These are phyloP conservation scores for Schizopygopsis malacanthus DNA, from an alignment of 2,797 vertebrate genomes.

Conservation along the genomic window DNA sequence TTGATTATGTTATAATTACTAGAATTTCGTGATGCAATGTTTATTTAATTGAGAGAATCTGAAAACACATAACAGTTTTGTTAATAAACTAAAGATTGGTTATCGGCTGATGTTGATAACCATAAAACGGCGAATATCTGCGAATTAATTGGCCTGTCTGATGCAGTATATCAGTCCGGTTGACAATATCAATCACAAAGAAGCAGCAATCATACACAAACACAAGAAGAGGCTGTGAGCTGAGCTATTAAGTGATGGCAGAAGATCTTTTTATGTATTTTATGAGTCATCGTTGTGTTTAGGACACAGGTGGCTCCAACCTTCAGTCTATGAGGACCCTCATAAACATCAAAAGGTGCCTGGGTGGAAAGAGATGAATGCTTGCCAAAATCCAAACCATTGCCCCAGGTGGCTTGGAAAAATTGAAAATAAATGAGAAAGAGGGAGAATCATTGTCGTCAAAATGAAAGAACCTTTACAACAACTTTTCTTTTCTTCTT, in stretches of 20 bases:
- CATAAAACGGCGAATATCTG: not conserved
- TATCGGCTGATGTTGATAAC: not conserved
- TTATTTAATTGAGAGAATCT: not conserved
- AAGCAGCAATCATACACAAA: not conserved
- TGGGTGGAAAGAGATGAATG: not conserved
- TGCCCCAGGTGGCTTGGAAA: constrained; percentile 18
- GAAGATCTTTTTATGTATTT: not conserved
- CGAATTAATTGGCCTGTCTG: not conserved
- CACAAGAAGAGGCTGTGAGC: not conserved
- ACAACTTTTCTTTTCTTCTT: not conserved
- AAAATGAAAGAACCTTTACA: constrained; percentile 1
- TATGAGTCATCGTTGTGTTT: not conserved
- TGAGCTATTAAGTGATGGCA: not conserved
- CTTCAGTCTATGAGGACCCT: constrained; percentile 11
- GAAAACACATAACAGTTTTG: not conserved
- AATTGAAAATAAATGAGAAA: constrained; percentile 8
- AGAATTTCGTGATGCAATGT: not conserved
- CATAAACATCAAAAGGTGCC: not conserved
- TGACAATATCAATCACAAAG: constrained; percentile 5
- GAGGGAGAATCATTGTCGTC: not conserved
- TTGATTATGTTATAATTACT: not conserved
- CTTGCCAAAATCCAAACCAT: constrained; percentile 11
- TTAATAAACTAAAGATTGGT: not conserved
- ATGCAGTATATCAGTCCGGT: not conserved
- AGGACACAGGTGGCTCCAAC: not conserved